Base-by-base conservation (phyloP, 1,140 invertebrate species). In the Drosophila sproati region DNA sequence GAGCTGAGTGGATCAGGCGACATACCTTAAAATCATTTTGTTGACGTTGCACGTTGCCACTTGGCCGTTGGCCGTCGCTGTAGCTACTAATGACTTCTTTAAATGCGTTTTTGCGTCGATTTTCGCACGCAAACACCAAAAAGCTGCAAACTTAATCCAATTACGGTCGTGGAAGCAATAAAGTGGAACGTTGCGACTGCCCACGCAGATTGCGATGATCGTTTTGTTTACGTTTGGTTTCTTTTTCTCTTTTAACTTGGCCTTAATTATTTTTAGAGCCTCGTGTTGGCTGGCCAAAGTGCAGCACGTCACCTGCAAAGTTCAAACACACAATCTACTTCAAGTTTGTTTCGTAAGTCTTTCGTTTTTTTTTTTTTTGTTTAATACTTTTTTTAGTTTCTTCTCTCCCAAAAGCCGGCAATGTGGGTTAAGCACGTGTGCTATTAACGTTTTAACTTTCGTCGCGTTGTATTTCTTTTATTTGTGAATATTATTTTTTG, bases 11-110 rank as follows among this genome's bases (percentile, higher is more conserved):
- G 29, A 20, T 10, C n/a, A 2, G 8, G 43, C 43, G 31, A 59
- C 28, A 76, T 85, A 89, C 85, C 85, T 89, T 85, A 89, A 81
- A 82, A 89, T 89, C 85, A 89, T 89, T 76, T 89, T 89, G 74
- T 89, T 79, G 86, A 81, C 78, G 80, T 79, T 89, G 80, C 62
- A 80, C 80, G 80, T 89, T 73, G 64, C 60, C 51, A 82, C 76
- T 87, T 87, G 82, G 47, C 55, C 74, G 80, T 75, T 78, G 68
- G 55, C 73, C 66, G 85, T 61, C 41, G 43, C 41, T 50, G 39
- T 47, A 43, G 48, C 70, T 75, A 71, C 71, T 85, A 88, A 88
- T 88, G 85, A 73, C 72, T 89, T 85, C 71, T 87, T 77, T 77
- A 77, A 87, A 82, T 72, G 79, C 79, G 79, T 79, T 71, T 62